Evolutionary conservation across 1,140 invertebrate genomes (phyloP), one percentile per base, ranked within the genome.

Genomic region (Bombus confusus): DNA sequence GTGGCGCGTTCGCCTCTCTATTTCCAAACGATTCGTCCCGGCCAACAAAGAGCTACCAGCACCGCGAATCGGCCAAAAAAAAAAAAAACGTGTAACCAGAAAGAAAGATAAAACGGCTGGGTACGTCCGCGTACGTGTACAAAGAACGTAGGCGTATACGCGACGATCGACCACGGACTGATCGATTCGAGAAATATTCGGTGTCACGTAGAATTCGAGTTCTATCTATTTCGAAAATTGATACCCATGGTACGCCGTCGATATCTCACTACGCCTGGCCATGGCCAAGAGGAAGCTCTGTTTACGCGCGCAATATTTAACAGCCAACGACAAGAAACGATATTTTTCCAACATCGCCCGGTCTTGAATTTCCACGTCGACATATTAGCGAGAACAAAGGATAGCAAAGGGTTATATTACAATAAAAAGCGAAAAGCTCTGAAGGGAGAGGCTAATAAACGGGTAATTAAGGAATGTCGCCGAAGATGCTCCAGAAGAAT

Each of bases 401-500:
- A 10, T 5, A n/a, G 13, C 52, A 4, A 2, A 39, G 25, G 22
- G 8, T 39, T n/a, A 28, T 47, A 28, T 64, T 31, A 52, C 1
- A 18, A 52, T 52, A 31, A 52, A 43, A 43, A 62, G 28, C 59
- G 41, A 25, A 47, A 43, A n/a, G 22, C 25, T 37, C 18, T 37
- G 22, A 76, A 76, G 39, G 5, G 41, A 74, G 72, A 31, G 39
- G 59, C 57, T 66, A 66, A 83, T 84, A 84, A 79, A 57, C 74
- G 83, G 83, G 80, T 86, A 90, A 91, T 91, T 87, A 88, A 87
- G 86, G 86, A 52, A 75, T 57, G 68, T 84, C 85, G 75, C 69
- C 76, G 59, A 43, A 73, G 37, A 69, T 18, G 15, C 12, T 4
- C 75, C 15, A 72, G 74, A 39, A 18, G n/a, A 39, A 85, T 74